Conservation (phyloP, 2,113 vertebrate species). For the Alectura lathami region DNA sequence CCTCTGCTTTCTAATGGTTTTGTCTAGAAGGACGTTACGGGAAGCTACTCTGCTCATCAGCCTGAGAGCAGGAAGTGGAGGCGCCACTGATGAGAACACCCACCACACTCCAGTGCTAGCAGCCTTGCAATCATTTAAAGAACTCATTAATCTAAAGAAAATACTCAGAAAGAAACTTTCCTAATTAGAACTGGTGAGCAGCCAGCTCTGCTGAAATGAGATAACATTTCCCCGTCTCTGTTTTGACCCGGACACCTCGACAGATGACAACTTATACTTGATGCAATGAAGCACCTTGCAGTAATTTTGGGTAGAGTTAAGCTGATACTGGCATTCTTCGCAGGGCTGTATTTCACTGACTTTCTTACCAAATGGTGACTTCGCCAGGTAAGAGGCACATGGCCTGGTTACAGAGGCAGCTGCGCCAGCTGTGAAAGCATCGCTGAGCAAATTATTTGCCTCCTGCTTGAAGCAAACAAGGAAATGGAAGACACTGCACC, state of each 20-base stretch:
- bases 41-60: neutral
- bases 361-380: neutral
- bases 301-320: neutral
- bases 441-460: neutral
- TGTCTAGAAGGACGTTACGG: neutral
- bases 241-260: neutral
- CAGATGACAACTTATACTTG: neutral
- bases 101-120: neutral
- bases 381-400: neutral
- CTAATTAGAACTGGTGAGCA: neutral
- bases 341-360: neutral
- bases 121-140: neutral
- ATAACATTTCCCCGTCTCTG: neutral
- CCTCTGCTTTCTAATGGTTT: neutral
- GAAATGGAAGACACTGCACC: neutral
- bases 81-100: conserved; percentile 4
- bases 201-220: neutral
- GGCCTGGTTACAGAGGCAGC: neutral
- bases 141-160: neutral
- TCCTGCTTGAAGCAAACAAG: neutral
- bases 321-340: neutral
- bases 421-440: neutral
- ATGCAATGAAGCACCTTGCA: neutral
- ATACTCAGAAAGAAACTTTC: neutral
- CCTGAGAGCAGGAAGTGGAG: neutral